phyloP scores from a whole-genome alignment of 2,797 vertebrate genomes.

The Helicolenus hilgendorfi region DNA sequence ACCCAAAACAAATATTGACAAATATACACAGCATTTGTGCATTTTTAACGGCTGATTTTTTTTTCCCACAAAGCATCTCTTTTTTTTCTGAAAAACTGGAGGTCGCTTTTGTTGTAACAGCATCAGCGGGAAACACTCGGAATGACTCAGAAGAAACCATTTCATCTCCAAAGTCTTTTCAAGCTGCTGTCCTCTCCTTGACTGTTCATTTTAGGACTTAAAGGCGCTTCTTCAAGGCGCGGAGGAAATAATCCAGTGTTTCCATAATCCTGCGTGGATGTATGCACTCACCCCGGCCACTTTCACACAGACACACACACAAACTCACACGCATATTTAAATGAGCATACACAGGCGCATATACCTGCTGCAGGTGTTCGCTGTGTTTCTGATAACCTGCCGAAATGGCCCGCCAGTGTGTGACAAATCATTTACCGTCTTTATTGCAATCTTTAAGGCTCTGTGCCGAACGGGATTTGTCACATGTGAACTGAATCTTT shows the following conservation, averaged over 20 bases:
- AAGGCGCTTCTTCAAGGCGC: conserved; percentile 49
- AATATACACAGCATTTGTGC: conserved; percentile 12
- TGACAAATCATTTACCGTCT: conserved; percentile 50
- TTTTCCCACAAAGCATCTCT: conserved; percentile 7
- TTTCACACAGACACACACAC: background rate
- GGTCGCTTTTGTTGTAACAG: conserved; percentile 21
- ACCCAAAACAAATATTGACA: conserved; percentile 30
- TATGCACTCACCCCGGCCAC: conserved; percentile 31
- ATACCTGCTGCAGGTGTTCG: conserved; percentile 44
- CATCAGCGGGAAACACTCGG: background rate
- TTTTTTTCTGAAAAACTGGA: conserved; percentile 4
- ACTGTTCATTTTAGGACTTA: conserved; percentile 74
- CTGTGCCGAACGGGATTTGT: conserved; percentile 39
- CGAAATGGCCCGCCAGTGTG: background rate
- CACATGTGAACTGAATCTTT: conserved; percentile 47
- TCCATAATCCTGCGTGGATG: conserved; percentile 75
- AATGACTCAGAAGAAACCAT: conserved; percentile 39
- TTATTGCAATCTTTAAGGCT: conserved; percentile 38
- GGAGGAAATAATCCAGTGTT: conserved; percentile 77
- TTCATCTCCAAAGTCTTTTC: conserved; percentile 28
- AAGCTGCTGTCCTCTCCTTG: conserved; percentile 74
- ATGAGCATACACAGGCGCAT: background rate
- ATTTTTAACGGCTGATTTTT: conserved; percentile 22
- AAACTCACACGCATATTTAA: background rate
- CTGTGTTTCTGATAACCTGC: conserved; percentile 47